These are phyloP conservation scores for Buphagus erythrorhynchus DNA, from an alignment of 2,797 vertebrate species.

Conservation along the genomic window DNA sequence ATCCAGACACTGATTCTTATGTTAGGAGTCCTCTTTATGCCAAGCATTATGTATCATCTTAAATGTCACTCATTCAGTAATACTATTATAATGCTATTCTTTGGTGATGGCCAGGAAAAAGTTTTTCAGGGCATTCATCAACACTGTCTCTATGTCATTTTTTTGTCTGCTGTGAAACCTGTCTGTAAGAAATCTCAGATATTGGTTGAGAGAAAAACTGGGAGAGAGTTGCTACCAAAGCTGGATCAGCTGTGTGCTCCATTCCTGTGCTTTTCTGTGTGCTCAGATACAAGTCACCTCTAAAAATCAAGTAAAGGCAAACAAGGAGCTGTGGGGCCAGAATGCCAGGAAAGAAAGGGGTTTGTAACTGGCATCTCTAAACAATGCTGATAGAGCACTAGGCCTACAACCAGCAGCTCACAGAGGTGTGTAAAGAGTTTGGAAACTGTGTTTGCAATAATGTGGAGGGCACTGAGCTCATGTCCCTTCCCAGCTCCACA, in stretches of 20 bases:
- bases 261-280: background rate
- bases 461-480: background rate
- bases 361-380: background rate
- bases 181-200: background rate
- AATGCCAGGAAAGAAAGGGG: background rate
- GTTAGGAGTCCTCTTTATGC: constrained; percentile 24
- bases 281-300: background rate
- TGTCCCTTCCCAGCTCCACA: background rate
- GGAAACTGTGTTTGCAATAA: background rate
- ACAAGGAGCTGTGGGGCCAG: background rate
- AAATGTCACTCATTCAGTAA: constrained; percentile 14
- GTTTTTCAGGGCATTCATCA: background rate
- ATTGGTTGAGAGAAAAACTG: background rate
- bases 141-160: background rate
- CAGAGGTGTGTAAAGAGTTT: background rate
- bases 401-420: background rate
- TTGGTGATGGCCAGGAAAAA: background rate
- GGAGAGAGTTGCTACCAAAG: background rate
- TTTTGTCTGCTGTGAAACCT: background rate
- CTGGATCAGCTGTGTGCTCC: background rate
- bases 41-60: constrained; percentile 4
- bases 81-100: background rate
- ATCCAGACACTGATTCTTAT: constrained; percentile 44
- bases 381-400: background rate
- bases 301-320: background rate